A percentile compares a stretch with the other conserved stretches of the same genome.
These are phyloP conservation scores for Paratrypauchen microcephalus DNA, from an alignment of 2,797 vertebrate genomes.

Conservation along the genomic window DNA sequence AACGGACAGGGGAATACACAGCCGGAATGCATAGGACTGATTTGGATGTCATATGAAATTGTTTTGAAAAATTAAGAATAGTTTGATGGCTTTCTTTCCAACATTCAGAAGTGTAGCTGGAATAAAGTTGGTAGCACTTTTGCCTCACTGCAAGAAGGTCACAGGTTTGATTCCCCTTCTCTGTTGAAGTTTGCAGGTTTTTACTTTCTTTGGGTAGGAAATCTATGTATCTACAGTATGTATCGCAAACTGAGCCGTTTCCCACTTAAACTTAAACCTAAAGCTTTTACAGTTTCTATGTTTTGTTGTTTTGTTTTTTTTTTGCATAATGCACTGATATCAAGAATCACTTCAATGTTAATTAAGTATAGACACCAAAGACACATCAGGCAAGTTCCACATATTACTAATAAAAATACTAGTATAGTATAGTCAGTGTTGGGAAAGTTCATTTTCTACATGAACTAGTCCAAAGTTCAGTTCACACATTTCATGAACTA, in stretches of 20 bases:
- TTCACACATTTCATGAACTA: too few species aligned
- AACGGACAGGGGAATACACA: constrained; percentile 13
- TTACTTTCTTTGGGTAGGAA: too few species aligned
- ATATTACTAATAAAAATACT: neutral
- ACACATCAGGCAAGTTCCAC: too few species aligned
- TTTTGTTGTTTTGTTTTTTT: neutral
- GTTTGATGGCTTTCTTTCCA: too few species aligned
- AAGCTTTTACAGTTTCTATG: too few species aligned
- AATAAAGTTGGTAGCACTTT: neutral
- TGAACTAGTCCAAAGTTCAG: too few species aligned
- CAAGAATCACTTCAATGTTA: neutral
- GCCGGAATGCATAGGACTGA: constrained; percentile 1
- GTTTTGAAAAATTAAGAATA: neutral
- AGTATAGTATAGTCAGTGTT: too few species aligned
- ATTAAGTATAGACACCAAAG: neutral
- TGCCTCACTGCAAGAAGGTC: too few species aligned
- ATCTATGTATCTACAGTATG: too few species aligned
- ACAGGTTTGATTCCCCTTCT: neutral
- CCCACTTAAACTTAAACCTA: too few species aligned
- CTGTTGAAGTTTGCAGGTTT: neutral
- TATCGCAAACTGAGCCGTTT: too few species aligned
- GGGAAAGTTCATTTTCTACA: too few species aligned
- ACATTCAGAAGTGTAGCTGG: neutral
- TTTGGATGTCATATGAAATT: neutral
- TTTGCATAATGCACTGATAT: neutral